phyloP scores from a whole-genome alignment of 2,888 invertebrate genomes.

The Amphiduros pacificus region DNA sequence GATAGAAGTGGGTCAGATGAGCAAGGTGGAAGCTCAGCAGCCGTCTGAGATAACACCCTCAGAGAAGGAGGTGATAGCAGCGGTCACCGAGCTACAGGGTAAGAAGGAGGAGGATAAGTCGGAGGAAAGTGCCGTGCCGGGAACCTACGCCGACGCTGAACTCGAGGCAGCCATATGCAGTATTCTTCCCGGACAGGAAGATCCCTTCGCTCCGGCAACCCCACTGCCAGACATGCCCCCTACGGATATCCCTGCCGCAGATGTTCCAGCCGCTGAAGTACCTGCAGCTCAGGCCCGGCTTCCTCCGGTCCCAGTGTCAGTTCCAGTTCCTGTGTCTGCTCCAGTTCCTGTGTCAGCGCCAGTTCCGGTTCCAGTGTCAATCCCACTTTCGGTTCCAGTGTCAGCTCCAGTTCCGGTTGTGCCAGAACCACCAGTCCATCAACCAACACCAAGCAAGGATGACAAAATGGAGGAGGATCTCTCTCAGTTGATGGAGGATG shows the following conservation, averaged over 20 bases:
- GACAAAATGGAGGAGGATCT: not conserved
- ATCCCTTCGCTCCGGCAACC: not conserved
- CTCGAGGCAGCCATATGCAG: conserved; percentile 1
- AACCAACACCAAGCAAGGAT: not conserved
- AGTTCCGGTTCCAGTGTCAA: not conserved
- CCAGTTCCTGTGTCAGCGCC: not conserved
- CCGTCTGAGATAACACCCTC: too few species aligned
- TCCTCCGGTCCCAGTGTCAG: not conserved
- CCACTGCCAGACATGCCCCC: not conserved
- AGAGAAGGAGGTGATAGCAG: not conserved
- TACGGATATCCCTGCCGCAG: too few species aligned
- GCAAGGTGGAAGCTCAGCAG: not conserved
- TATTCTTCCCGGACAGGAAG: not conserved
- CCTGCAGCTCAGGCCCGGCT: too few species aligned
- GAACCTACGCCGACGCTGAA: too few species aligned
- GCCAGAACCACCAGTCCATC: not conserved
- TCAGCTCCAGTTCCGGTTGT: conserved; percentile 5
- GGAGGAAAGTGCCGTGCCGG: not conserved
- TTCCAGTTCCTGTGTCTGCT: not conserved
- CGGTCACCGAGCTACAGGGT: not conserved
- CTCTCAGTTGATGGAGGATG: too few species aligned
- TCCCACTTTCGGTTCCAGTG: not conserved
- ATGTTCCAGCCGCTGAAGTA: too few species aligned
- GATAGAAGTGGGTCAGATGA: not conserved
- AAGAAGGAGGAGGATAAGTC: not conserved